A percentile compares a stretch with the other conserved stretches of the same genome.
phyloP scores from a whole-genome alignment of 2,113 vertebrate genomes.

The Panurus biarmicus region DNA sequence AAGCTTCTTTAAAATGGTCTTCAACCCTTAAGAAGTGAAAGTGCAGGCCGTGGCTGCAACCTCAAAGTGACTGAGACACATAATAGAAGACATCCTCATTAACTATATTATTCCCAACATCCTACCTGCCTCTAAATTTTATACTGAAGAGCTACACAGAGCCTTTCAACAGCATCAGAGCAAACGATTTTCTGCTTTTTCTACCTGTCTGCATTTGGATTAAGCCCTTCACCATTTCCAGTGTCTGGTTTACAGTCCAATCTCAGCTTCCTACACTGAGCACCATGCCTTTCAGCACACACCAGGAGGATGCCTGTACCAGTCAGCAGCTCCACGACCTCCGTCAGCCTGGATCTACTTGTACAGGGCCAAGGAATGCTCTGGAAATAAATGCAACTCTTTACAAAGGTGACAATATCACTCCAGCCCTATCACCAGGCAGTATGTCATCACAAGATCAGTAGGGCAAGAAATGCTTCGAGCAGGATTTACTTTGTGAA shows the following conservation, averaged over 20 bases:
- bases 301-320: not conserved
- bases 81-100: not conserved
- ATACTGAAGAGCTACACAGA: not conserved
- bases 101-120: not conserved
- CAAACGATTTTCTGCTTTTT: not conserved
- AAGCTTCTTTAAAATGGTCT: not conserved
- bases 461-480: not conserved
- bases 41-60: not conserved
- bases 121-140: not conserved
- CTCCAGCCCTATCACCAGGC: not conserved
- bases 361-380: accelerated
- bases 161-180: not conserved
- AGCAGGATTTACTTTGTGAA: not conserved
- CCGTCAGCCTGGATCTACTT: not conserved
- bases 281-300: not conserved
- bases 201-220: not conserved
- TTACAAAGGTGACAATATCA: not conserved
- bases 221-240: not conserved
- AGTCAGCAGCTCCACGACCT: not conserved
- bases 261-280: not conserved
- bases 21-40: not conserved
- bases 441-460: not conserved
- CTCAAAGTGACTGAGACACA: not conserved
- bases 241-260: not conserved
- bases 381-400: not conserved